phyloP scores from a whole-genome alignment of 1,140 invertebrate genomes.

The Heliconius himera region DNA sequence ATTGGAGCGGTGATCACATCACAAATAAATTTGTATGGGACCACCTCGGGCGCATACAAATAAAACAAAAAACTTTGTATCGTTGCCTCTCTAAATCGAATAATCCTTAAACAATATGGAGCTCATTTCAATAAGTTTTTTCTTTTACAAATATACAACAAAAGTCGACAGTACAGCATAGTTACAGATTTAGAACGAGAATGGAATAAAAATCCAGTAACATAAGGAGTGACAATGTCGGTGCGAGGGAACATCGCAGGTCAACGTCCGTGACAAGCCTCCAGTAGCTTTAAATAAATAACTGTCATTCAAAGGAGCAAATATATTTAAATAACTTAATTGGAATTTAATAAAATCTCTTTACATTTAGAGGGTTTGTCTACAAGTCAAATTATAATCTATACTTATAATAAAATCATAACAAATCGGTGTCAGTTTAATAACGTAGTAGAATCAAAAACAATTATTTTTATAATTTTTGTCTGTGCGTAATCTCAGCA shows the following conservation, averaged over 20 bases:
- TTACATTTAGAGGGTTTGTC: background rate
- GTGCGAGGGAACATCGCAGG: constrained; percentile 31
- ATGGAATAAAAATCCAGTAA: constrained; percentile 8
- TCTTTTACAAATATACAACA: background rate
- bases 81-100: constrained; percentile 10
- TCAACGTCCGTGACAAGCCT: constrained; percentile 44
- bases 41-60: constrained; percentile 12
- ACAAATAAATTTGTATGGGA: constrained; percentile 15
- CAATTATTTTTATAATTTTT: too few relatives aligned
- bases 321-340: constrained; percentile 15
- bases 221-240: constrained; percentile 30
- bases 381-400: background rate
- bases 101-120: constrained; percentile 11
- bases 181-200: background rate
- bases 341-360: background rate
- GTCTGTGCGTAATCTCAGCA: too few relatives aligned
- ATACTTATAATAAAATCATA: background rate
- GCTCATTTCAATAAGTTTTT: background rate
- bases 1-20: constrained; percentile 17
- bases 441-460: too few relatives aligned
- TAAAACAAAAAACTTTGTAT: constrained; percentile 13
- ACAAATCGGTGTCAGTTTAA: too few relatives aligned
- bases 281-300: constrained; percentile 42
- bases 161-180: background rate
- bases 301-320: constrained; percentile 16